Evolutionary conservation across 2,888 invertebrate species (phyloP).

Genomic region (Pseudoips prasinana): DNA sequence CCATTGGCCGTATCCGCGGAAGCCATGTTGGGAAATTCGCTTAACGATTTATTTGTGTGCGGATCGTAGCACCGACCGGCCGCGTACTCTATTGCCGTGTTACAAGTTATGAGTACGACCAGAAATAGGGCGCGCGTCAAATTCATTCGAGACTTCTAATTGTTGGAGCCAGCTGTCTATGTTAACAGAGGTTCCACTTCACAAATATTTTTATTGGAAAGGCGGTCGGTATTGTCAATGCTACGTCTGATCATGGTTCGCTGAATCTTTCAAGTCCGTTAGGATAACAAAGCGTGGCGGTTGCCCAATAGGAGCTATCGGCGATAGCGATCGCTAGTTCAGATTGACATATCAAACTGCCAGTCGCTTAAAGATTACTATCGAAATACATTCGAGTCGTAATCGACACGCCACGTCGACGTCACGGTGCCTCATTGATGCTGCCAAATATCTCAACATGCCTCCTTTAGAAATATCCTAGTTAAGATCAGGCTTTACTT

Average conservation of each 20-base stretch:
- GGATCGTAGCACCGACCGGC: slow-evolving; percentile 47
- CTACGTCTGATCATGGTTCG: slow-evolving; percentile 51
- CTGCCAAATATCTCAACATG: slow-evolving; percentile 52
- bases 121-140: slow-evolving; percentile 48
- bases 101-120: slow-evolving; percentile 23
- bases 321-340: slow-evolving; percentile 65
- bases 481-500: slow-evolving; percentile 3
- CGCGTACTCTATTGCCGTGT: slow-evolving; percentile 49
- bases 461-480: slow-evolving; percentile 29
- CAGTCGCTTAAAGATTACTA: slow-evolving; percentile 66
- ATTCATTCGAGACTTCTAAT: slow-evolving; percentile 45
- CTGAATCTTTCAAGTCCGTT: slow-evolving; percentile 70
- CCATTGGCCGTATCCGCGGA: slow-evolving; percentile 58
- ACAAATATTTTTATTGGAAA: slow-evolving; percentile 44
- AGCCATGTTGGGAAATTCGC: slow-evolving; percentile 75
- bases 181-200: slow-evolving; percentile 34
- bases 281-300: slow-evolving; percentile 74
- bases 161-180: too few species aligned
- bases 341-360: slow-evolving; percentile 79
- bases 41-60: slow-evolving; percentile 72
- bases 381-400: slow-evolving; percentile 68
- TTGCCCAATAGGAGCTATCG: slow-evolving; percentile 75
- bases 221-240: slow-evolving; percentile 44
- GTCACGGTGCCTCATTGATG: slow-evolving; percentile 60
- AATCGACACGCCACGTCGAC: slow-evolving; percentile 68